These are phyloP conservation scores for Periophthalmus magnuspinnatus DNA, from an alignment of 2,797 vertebrate genomes.

Conservation along the genomic window DNA sequence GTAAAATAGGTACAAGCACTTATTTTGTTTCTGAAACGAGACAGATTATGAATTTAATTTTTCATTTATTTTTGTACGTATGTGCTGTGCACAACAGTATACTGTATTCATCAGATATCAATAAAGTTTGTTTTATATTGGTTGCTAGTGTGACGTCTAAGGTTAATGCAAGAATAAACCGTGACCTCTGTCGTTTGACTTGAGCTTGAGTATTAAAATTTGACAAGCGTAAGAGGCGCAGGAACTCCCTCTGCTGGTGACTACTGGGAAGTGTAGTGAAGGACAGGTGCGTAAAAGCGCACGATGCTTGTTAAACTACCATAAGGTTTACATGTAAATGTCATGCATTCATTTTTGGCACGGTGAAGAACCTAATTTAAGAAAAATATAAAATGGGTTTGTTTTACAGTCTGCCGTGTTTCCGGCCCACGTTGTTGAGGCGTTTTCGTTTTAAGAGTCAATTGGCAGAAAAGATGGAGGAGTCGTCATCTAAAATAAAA, in stretches of 20 bases:
- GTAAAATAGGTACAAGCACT: slow-evolving; percentile 81
- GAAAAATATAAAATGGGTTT: not conserved
- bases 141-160: slow-evolving; percentile 24
- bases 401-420: not conserved
- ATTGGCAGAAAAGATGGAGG: slow-evolving; percentile 40
- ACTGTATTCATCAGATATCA: slow-evolving; percentile 85
- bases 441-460: slow-evolving; percentile 19
- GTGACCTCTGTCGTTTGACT: not conserved
- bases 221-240: not conserved
- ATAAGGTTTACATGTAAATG: too few relatives aligned
- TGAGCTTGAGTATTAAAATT: not conserved
- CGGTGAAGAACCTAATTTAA: not conserved
- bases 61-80: slow-evolving; percentile 88
- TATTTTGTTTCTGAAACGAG: slow-evolving; percentile 80
- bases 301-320: not conserved
- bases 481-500: slow-evolving; percentile 65
- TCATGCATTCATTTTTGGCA: not conserved
- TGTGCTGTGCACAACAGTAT: slow-evolving; percentile 96
- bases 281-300: slow-evolving; percentile 49
- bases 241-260: slow-evolving; percentile 68
- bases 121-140: slow-evolving; percentile 81
- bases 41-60: slow-evolving; percentile 68
- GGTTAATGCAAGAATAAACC: not conserved
- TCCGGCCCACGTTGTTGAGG: slow-evolving; percentile 3
- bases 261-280: slow-evolving; percentile 7